Conservation (phyloP, 2,888 invertebrate species). For the Scaptomyza polygonia region DNA sequence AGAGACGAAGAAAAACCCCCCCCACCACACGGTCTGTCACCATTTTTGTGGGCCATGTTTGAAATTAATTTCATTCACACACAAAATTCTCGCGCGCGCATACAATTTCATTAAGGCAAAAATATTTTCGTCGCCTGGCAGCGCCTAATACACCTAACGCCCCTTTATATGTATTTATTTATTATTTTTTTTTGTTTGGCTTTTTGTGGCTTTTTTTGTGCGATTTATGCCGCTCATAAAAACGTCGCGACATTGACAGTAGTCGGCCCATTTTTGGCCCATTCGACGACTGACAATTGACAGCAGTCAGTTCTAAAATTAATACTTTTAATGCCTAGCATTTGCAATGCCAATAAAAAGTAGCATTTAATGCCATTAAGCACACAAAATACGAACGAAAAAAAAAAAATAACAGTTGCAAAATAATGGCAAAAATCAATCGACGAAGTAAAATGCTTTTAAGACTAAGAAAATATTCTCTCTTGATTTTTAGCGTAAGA, state of each 20-base stretch:
- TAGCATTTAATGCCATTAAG: constrained; percentile 65
- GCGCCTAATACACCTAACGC: constrained; percentile 11
- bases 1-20: too few relatives aligned
- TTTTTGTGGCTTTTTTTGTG: constrained; percentile 49
- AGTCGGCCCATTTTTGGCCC: constrained; percentile 30
- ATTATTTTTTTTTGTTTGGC: neutral
- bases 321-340: constrained; percentile 69
- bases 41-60: constrained; percentile 56
- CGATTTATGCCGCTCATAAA: constrained; percentile 70
- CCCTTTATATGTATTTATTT: too few relatives aligned
- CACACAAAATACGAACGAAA: too few relatives aligned
- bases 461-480: too few relatives aligned
- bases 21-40: neutral
- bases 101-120: constrained; percentile 79
- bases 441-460: too few relatives aligned
- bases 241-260: constrained; percentile 46
- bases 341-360: constrained; percentile 66
- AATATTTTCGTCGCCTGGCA: constrained; percentile 70
- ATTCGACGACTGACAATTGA: neutral
- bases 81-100: constrained; percentile 74
- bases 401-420: too few relatives aligned
- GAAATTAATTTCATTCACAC: constrained; percentile 78
- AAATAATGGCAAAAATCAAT: too few relatives aligned
- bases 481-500: too few relatives aligned
- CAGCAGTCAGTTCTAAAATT: constrained; percentile 49